A percentile compares a stretch with the other conserved stretches of the same genome.
These are phyloP conservation scores for Oscheius myriophilus DNA, from an alignment of 2,888 invertebrate genomes.

Conservation along the genomic window DNA sequence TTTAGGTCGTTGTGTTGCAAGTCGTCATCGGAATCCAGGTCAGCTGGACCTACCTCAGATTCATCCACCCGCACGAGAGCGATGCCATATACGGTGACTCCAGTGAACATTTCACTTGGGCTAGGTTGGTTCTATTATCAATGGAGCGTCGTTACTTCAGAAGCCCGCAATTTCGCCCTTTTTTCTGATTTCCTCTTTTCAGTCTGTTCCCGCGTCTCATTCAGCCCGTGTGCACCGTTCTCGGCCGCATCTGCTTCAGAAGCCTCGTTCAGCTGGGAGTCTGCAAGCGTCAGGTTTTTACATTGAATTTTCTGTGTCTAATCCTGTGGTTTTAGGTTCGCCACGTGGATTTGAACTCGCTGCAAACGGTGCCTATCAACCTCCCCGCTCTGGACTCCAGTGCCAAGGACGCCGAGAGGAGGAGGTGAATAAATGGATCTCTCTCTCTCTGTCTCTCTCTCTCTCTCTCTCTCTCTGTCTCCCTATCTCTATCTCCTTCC, in stretches of 20 bases:
- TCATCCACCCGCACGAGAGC: conserved; percentile 57
- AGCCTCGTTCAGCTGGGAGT: conserved; percentile 50
- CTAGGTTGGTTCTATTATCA: conserved; percentile 44
- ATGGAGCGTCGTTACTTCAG: not conserved
- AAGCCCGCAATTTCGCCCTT: too few species aligned
- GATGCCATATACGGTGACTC: conserved; percentile 61
- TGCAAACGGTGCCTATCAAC: conserved; percentile 52
- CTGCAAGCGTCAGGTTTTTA: conserved; percentile 51
- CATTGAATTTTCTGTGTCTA: not conserved
- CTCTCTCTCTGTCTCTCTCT: not conserved
- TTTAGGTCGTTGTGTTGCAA: conserved; percentile 44
- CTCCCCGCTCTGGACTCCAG: conserved; percentile 46
- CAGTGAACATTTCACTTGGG: conserved; percentile 69
- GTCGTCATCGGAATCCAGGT: conserved; percentile 62
- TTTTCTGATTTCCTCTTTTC: too few species aligned
- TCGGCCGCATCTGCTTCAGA: conserved; percentile 56
- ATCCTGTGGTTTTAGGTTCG: conserved; percentile 41
- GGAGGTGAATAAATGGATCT: conserved; percentile 36
- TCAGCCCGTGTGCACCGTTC: conserved; percentile 54
- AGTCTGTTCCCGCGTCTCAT: conserved; percentile 64
- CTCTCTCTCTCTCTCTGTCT: not conserved
- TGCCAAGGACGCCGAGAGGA: conserved; percentile 49
- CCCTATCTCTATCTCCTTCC: not conserved
- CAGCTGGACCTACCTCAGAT: conserved; percentile 68
- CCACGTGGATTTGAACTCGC: conserved; percentile 56